Conservation (phyloP, 2,888 invertebrate genomes). For the Megastigmus dorsalis region DNA sequence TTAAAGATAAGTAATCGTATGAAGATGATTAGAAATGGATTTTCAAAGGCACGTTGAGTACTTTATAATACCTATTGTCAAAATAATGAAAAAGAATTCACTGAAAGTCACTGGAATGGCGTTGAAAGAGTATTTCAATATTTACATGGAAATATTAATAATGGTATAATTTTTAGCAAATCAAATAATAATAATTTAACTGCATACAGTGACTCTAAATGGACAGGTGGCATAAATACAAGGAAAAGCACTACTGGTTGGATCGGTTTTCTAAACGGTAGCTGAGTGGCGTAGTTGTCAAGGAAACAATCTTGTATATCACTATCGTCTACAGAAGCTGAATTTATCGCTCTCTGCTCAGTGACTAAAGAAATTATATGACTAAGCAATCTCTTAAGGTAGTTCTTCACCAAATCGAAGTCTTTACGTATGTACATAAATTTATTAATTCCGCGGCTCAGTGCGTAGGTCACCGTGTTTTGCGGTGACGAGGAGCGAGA, state of each 20-base stretch:
- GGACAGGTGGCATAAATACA: conserved; percentile 29
- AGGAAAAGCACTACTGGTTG: conserved; percentile 45
- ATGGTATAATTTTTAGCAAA: conserved; percentile 20
- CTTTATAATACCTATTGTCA: no score
- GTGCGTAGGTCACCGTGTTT: no score
- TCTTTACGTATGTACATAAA: no score
- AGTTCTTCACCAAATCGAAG: no score
- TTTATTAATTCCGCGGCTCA: no score
- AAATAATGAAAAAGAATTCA: background rate
- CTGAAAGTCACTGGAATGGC: conserved; percentile 28
- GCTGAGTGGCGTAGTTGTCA: conserved; percentile 41
- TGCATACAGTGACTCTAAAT: conserved; percentile 36
- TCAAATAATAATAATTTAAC: background rate
- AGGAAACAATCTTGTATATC: conserved; percentile 35
- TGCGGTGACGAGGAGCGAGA: no score
- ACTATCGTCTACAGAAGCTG: conserved; percentile 41
- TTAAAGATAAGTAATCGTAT: no score
- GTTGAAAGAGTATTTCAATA: conserved; percentile 27
- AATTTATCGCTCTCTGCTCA: conserved; percentile 39
- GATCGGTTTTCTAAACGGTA: conserved; percentile 16
- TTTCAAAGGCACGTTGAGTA: no score
- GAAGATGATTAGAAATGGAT: no score
- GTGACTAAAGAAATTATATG: conserved; percentile 45
- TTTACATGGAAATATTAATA: conserved; percentile 19
- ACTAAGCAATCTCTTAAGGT: no score